Conservation (phyloP, 2,113 vertebrate genomes). For the Myrmophylax atrothorax region DNA sequence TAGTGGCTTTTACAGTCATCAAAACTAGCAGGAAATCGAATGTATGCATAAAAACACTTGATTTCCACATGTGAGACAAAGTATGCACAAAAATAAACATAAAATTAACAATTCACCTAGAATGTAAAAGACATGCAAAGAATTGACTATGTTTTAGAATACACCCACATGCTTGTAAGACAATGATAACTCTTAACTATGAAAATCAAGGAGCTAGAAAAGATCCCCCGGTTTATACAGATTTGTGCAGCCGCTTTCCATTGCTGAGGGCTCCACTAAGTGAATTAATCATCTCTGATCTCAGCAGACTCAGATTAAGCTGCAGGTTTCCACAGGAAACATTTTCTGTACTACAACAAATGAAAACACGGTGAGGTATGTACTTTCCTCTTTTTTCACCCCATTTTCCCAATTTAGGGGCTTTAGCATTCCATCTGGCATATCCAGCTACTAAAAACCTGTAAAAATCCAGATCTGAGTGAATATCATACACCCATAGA, state of each 20-base stretch:
- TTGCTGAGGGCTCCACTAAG: neutral
- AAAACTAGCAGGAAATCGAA: neutral
- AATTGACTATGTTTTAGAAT: neutral
- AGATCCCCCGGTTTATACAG: neutral
- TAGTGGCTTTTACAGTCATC: neutral
- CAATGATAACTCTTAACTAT: neutral
- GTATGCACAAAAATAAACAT: neutral
- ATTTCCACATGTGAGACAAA: neutral
- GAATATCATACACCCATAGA: neutral
- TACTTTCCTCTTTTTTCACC: neutral
- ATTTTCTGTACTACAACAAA: neutral
- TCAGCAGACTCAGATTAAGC: neutral
- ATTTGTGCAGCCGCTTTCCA: slow-evolving; percentile 18
- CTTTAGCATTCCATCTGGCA: neutral
- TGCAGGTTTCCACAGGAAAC: neutral
- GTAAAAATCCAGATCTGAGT: neutral
- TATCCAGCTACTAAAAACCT: neutral
- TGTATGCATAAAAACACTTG: neutral
- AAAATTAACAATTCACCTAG: neutral
- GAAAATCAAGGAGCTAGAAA: neutral
- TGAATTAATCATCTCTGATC: slow-evolving; percentile 16
- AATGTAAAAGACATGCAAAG: neutral
- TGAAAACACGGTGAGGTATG: neutral
- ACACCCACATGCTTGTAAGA: neutral
- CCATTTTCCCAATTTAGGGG: neutral